Conservation (phyloP, 2,888 invertebrate species). For the Drosophila aldrichi region DNA sequence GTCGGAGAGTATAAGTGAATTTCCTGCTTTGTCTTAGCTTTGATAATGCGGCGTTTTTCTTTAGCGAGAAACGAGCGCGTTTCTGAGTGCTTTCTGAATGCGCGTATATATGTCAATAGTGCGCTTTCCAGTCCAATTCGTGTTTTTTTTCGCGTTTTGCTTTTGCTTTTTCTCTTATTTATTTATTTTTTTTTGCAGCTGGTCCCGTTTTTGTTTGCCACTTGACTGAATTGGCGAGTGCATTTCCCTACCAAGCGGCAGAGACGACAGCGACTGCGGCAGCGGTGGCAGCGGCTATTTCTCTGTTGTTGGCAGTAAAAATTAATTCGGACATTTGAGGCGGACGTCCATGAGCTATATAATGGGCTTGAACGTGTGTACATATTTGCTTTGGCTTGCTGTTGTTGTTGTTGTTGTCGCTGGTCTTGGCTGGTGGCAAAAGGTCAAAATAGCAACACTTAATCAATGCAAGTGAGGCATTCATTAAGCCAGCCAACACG, state of each 20-base stretch:
- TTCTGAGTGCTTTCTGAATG: slow-evolving; percentile 58
- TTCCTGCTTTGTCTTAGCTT: slow-evolving; percentile 77
- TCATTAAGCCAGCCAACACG: slow-evolving; percentile 27
- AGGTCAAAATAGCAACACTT: slow-evolving; percentile 65
- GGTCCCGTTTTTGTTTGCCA: slow-evolving; percentile 59
- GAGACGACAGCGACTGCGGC: neutral
- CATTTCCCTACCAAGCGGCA: slow-evolving; percentile 46
- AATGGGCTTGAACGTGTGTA: slow-evolving; percentile 13
- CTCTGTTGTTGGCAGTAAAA: slow-evolving; percentile 36
- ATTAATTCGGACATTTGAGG: slow-evolving; percentile 51
- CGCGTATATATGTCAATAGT: slow-evolving; percentile 84
- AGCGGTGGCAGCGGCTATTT: slow-evolving; percentile 12
- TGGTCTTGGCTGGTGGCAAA: slow-evolving; percentile 32
- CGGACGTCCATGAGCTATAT: slow-evolving; percentile 17
- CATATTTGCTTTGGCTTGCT: slow-evolving; percentile 32
- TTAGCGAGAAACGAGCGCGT: slow-evolving; percentile 42
- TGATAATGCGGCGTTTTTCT: slow-evolving; percentile 75
- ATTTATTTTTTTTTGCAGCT: slow-evolving; percentile 53
- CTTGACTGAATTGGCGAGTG: slow-evolving; percentile 76
- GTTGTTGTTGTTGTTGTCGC: slow-evolving; percentile 2
- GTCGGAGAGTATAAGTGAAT: slow-evolving; percentile 71
- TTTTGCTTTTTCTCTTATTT: slow-evolving; percentile 31
- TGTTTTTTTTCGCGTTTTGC: slow-evolving; percentile 38
- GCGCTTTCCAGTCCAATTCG: slow-evolving; percentile 82
- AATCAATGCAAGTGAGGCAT: slow-evolving; percentile 52